A percentile compares a stretch with the other conserved stretches of the same genome.
Conservation (phyloP, 1,140 invertebrate genomes). For the Thaumatotibia leucotreta region DNA sequence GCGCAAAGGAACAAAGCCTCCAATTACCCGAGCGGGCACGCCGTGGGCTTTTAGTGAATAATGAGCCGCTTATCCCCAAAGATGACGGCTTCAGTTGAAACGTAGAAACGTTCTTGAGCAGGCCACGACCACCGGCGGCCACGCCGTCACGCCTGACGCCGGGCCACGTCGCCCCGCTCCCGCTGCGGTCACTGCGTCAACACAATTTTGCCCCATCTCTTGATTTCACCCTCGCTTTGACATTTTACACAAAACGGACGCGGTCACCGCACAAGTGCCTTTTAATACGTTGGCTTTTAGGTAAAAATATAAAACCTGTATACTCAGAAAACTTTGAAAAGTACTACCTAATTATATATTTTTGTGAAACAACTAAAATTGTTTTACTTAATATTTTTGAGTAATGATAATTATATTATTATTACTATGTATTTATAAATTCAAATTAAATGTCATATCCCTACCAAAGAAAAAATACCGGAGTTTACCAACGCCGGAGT, state of each 20-base stretch:
- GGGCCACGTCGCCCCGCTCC: conserved; percentile 15
- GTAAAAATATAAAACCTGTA: not conserved
- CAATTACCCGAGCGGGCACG: conserved; percentile 68
- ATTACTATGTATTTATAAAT: no score
- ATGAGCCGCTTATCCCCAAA: conserved; percentile 66
- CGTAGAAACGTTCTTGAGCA: conserved; percentile 61
- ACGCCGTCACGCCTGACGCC: conserved; percentile 1
- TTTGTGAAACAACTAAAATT: no score
- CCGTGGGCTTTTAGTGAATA: conserved; percentile 74
- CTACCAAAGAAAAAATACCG: no score
- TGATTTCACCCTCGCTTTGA: conserved; percentile 51
- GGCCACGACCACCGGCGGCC: conserved; percentile 46
- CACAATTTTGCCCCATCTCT: conserved; percentile 48
- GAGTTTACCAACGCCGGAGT: no score
- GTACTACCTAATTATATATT: no score
- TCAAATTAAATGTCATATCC: no score
- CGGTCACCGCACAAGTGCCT: conserved; percentile 50
- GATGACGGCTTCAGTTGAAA: conserved; percentile 62
- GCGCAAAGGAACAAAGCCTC: conserved; percentile 67
- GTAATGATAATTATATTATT: no score
- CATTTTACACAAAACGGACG: conserved; percentile 53
- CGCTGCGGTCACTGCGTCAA: conserved; percentile 53
- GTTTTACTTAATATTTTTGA: no score
- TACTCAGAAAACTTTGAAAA: not conserved
- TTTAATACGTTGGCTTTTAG: not conserved